phyloP scores from a whole-genome alignment of 1,140 invertebrate genomes.

The Ips typographus region DNA sequence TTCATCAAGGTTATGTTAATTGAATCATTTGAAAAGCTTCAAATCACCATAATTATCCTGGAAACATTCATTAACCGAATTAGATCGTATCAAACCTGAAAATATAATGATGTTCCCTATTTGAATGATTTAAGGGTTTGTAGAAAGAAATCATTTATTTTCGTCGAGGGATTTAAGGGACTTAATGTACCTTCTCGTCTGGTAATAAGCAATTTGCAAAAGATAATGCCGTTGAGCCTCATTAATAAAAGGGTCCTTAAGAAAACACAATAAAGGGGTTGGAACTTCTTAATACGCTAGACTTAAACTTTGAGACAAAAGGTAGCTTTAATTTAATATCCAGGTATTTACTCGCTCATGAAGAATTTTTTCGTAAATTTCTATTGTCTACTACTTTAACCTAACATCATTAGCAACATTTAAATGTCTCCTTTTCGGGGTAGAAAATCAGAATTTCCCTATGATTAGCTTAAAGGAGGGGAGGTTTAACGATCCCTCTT shows the following conservation, averaged over 20 bases:
- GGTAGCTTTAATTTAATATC: slow-evolving; percentile 34
- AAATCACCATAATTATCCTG: no score
- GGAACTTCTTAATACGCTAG: slow-evolving; percentile 26
- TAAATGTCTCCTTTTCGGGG: no score
- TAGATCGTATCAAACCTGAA: not conserved
- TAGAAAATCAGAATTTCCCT: no score
- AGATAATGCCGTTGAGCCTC: slow-evolving; percentile 28
- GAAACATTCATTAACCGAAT: not conserved
- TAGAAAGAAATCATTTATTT: slow-evolving; percentile 6
- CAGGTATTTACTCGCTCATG: slow-evolving; percentile 1
- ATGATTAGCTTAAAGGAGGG: no score
- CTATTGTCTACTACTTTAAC: no score
- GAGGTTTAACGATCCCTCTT: no score
- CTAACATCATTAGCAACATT: no score
- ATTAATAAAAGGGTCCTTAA: slow-evolving; percentile 33
- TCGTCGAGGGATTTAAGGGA: not conserved
- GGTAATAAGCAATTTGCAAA: slow-evolving; percentile 29
- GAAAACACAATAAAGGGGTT: slow-evolving; percentile 33
- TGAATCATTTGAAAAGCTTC: not conserved
- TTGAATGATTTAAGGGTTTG: not conserved
- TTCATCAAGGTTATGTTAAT: not conserved
- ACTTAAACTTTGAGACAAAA: slow-evolving; percentile 26
- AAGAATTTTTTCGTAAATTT: no score
- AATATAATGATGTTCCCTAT: not conserved
- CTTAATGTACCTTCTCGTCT: slow-evolving; percentile 15